Percentiles rank a stretch among this genome's conserved stretches.
phyloP scores from a whole-genome alignment of 1,140 invertebrate genomes.

The Drosophila willistoni region DNA sequence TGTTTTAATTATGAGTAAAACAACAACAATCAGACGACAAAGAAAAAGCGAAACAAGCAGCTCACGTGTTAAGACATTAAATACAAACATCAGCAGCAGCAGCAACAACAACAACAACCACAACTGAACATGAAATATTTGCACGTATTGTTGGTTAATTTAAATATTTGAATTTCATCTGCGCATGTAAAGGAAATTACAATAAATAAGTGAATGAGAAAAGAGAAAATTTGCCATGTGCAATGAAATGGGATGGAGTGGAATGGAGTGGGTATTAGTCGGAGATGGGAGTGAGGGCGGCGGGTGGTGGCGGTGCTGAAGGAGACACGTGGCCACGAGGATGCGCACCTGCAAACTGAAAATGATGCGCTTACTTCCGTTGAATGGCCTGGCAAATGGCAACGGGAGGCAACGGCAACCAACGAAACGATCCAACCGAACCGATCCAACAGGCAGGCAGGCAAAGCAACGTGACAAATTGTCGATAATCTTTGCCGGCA shows the following conservation, averaged over 20 bases:
- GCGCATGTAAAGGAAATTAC: constrained; percentile 44
- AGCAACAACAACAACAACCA: constrained; percentile 12
- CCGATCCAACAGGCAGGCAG: constrained; percentile 60
- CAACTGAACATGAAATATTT: constrained; percentile 28
- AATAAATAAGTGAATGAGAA: constrained; percentile 65
- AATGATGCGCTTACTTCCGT: constrained; percentile 69
- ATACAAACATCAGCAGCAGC: constrained; percentile 1
- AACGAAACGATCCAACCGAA: no score
- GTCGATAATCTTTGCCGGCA: constrained; percentile 60
- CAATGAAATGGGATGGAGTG: constrained; percentile 12
- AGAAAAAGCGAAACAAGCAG: constrained; percentile 20
- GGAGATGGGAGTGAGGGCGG: constrained; percentile 10
- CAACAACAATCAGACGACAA: constrained; percentile 7
- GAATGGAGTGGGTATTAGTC: not conserved
- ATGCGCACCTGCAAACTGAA: constrained; percentile 50
- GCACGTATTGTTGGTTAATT: constrained; percentile 48
- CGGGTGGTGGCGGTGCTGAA: not conserved
- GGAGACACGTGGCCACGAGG: constrained; percentile 5
- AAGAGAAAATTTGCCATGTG: constrained; percentile 67
- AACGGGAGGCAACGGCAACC: no score
- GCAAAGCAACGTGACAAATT: constrained; percentile 76
- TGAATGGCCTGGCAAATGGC: not conserved
- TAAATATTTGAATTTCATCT: constrained; percentile 64
- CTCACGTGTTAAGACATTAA: constrained; percentile 42
- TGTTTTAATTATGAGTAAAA: constrained; percentile 29